phyloP scores from a whole-genome alignment of 2,797 vertebrate species.

The Eurystomus glaucurus region DNA sequence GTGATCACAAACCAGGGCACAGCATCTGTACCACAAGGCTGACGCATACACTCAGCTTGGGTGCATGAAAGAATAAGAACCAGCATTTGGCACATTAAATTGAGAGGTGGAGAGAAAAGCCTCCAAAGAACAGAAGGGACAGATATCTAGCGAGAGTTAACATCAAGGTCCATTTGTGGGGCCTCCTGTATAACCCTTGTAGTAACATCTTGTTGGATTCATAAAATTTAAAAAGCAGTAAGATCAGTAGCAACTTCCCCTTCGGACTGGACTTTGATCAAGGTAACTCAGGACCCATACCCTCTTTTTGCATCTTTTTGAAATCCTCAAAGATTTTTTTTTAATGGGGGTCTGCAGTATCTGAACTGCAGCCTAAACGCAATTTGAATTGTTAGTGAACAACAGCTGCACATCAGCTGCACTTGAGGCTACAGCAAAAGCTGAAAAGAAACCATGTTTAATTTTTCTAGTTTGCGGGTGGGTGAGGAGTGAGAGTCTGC shows the following conservation, averaged over 20 bases:
- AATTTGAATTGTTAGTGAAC: constrained; percentile 40
- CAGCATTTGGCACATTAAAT: background rate
- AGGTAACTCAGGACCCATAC: background rate
- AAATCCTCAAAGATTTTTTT: constrained; percentile 19
- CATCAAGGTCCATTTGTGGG: background rate
- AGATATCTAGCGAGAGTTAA: background rate
- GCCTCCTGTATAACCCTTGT: background rate
- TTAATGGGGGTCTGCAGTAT: background rate
- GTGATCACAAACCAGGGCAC: background rate
- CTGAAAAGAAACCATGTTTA: constrained; percentile 62
- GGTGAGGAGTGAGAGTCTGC: background rate
- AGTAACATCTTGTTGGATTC: background rate
- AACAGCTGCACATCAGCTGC: constrained; percentile 39
- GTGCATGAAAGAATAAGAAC: background rate
- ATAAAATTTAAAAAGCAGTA: background rate
- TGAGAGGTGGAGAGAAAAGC: background rate
- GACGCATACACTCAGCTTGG: background rate
- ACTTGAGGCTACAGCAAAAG: constrained; percentile 40
- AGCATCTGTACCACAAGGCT: accelerated
- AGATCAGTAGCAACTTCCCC: background rate
- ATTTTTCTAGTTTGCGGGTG: constrained; percentile 42
- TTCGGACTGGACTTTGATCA: background rate
- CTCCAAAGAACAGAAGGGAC: background rate
- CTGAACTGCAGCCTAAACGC: constrained; percentile 23
- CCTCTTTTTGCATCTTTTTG: background rate